Evolutionary conservation across 1,140 invertebrate genomes (phyloP), one percentile per base, ranked within the genome.

Genomic region (Gonioctena quinquepunctata): DNA sequence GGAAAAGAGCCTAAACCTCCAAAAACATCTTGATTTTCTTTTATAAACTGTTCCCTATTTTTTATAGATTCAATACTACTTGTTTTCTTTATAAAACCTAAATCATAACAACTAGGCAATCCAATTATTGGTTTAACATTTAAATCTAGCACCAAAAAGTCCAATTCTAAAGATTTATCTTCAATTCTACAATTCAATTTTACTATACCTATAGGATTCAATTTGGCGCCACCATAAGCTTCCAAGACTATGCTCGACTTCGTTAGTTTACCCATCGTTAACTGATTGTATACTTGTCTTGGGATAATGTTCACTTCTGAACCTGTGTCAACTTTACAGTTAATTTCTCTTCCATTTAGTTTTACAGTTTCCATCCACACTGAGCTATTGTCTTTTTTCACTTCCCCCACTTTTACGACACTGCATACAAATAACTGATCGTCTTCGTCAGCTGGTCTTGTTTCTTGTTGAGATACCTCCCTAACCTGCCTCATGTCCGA

Each of bases 261-360:
- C 11, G 11, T 19, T 19, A 70, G 18, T 57, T 54, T 27, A 64
- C 25, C 48, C 50, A 50, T 26, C 26, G 26, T 13, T 54, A 63
- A 5, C 19, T 56, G 42, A 48, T 69, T 27, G 18, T 23, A 63
- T 8, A 57, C 22, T 23, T 57, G 27, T 49, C 49, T 57, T 28
- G 49, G 27, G 48, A 65, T 22, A 11, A 69, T 26, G 50, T 65
- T 69, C 6, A 69, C 68, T 42, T 69, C 23, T 13, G 49, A 70
- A 16, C 62, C 61, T 18, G 68, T 70, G 25, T 65, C 50, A 16
- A 69, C 26, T 48, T 69, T 69, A 59, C 27, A 64, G 13, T 42
- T 65, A 13, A 49, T 52, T 49, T 48, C 18, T 21, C 42, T 23
- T 48, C 25, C 27, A 33, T 64, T 48, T 6, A 33, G 11, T 50